Base-by-base conservation (phyloP, 92 coral and sea anemone genomes). In the Actinostola sp. region DNA sequence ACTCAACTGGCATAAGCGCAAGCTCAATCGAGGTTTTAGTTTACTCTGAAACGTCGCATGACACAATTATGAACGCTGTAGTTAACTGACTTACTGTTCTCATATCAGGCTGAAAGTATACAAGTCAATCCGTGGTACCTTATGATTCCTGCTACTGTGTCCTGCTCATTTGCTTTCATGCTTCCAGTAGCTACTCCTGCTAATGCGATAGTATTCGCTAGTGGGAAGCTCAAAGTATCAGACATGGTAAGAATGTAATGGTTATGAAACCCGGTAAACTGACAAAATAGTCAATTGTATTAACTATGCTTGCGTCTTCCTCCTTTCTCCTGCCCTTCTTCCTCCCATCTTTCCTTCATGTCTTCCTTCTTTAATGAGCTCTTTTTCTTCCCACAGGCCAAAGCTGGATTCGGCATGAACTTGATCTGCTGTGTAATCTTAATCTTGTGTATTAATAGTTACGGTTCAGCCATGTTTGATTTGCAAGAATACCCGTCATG, bases 171-270 rank as follows among this genome's bases (percentile, higher is more conserved):
- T 43, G 98, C 98, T 41, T 93, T 93, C 75, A 93, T 89, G 98
- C 55, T 93, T 12, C 98, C 98, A 1, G 98, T 93, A 13, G 98
- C 98, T 14, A 93, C 98, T 8, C 98, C 98, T n/a, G 96, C 98
- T 61, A 93, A 93, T 70, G 98, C 98, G 5, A 93, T 93, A 4
- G 91, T 93, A 36, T 93, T 93, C 48, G 67, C 98, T 21, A 92
- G 96, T 0, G 98, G 98, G 5, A 73, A 61, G 29, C 90, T 93
- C n/a, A 86, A 76, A 73, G 98, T 93, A 6, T 60, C 85, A 20
- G 98, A 93, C 51, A 93, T 93, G 98, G 98, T 93, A 76, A 72
- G 87, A 43, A 11, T 6, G 14, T 36, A 17, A n/a, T n/a, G n/a
- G n/a, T n/a, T n/a, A n/a, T n/a, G n/a, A n/a, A n/a, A n/a, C n/a